These are phyloP conservation scores for Leistus spinibarbis DNA, from an alignment of 2,888 invertebrate species.

Conservation along the genomic window DNA sequence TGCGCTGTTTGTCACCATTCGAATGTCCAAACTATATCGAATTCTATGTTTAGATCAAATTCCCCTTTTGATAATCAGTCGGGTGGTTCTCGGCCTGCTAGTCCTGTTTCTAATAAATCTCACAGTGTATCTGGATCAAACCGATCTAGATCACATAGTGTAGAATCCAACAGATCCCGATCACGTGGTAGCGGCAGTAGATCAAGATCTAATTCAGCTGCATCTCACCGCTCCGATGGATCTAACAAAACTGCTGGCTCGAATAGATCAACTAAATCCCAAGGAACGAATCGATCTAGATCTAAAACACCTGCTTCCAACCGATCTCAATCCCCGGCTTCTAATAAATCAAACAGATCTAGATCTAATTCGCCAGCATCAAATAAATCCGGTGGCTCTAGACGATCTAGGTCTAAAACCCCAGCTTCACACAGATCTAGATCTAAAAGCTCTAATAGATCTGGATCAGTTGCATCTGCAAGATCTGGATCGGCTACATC, in stretches of 20 bases:
- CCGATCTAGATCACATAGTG: slow-evolving; percentile 39
- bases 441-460: slow-evolving; percentile 47
- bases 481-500: slow-evolving; percentile 50
- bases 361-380: slow-evolving; percentile 49
- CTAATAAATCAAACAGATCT: slow-evolving; percentile 51
- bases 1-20: slow-evolving; percentile 51
- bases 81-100: slow-evolving; percentile 19
- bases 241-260: slow-evolving; percentile 46
- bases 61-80: slow-evolving; percentile 34
- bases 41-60: slow-evolving; percentile 41
- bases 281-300: slow-evolving; percentile 47
- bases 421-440: slow-evolving; percentile 39
- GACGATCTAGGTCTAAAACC: slow-evolving; percentile 42
- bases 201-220: slow-evolving; percentile 41
- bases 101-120: slow-evolving; percentile 40
- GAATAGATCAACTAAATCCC: slow-evolving; percentile 40
- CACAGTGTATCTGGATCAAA: slow-evolving; percentile 40
- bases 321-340: slow-evolving; percentile 44
- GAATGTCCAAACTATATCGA: slow-evolving; percentile 10
- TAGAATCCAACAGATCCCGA: slow-evolving; percentile 34
- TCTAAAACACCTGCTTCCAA: slow-evolving; percentile 50
- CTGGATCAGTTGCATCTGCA: slow-evolving; percentile 42
- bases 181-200: slow-evolving; percentile 22
- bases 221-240: slow-evolving; percentile 33
- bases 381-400: slow-evolving; percentile 42